These are phyloP conservation scores for Catharus bicknelli DNA, from an alignment of 2,113 vertebrate species.

Conservation along the genomic window DNA sequence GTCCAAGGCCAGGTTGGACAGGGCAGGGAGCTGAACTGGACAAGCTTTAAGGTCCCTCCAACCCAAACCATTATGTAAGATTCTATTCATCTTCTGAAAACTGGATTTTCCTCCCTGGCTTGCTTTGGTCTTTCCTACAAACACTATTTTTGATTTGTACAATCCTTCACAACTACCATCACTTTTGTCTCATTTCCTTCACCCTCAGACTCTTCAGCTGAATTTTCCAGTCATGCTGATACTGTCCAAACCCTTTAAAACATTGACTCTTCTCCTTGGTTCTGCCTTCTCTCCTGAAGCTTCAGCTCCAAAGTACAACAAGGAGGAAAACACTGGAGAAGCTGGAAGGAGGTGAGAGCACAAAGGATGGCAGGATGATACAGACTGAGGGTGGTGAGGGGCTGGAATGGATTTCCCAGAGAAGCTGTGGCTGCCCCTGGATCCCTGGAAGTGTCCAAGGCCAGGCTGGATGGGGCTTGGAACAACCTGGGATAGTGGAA, in stretches of 20 bases:
- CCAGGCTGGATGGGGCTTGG: rapidly evolving
- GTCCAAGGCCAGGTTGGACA: rapidly evolving
- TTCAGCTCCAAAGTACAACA: background rate
- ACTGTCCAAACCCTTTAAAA: background rate
- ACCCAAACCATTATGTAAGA: background rate
- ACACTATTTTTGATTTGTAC: background rate
- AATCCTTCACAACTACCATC: background rate
- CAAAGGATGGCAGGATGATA: background rate
- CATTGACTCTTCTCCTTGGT: background rate
- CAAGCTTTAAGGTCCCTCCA: background rate
- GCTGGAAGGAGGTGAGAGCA: background rate
- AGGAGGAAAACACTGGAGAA: background rate
- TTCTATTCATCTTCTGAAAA: rapidly evolving
- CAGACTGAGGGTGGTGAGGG: background rate
- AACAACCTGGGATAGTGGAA: rapidly evolving
- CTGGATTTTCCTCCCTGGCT: background rate
- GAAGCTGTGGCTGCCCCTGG: background rate
- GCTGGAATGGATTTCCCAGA: background rate
- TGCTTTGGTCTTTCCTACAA: background rate
- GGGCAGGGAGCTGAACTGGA: background rate
- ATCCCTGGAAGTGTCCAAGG: background rate
- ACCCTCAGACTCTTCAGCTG: background rate
- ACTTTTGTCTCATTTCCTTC: background rate
- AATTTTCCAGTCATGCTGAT: background rate
- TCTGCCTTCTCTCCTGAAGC: background rate